Evolutionary conservation across 2,113 vertebrate genomes (phyloP).

Genomic region (Stegastes partitus): DNA sequence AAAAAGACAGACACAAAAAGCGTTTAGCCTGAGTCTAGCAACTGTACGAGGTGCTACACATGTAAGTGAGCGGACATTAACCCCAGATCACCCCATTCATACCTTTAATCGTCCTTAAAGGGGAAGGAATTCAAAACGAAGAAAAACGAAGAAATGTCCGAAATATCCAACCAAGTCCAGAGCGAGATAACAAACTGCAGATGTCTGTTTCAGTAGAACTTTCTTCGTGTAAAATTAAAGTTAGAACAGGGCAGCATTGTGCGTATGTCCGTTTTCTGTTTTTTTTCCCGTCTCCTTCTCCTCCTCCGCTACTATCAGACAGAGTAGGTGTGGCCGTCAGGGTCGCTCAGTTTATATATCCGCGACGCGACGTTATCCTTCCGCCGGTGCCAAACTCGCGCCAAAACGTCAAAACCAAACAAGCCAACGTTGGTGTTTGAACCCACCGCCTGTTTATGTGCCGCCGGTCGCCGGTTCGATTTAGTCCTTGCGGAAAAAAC

Average conservation of each 20-base stretch:
- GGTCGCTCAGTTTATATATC: conserved; percentile 59
- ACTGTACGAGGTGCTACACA: rapidly evolving
- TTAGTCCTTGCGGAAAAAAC: not conserved
- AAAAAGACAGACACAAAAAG: rapidly evolving
- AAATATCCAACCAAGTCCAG: conserved; percentile 53
- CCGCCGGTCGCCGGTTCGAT: rapidly evolving
- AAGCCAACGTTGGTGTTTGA: rapidly evolving
- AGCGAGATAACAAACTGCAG: rapidly evolving
- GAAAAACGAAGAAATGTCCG: not conserved
- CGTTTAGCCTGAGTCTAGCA: too few species aligned
- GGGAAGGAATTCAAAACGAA: not conserved
- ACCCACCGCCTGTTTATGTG: rapidly evolving
- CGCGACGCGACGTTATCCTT: conserved; percentile 31
- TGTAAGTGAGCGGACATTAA: not conserved
- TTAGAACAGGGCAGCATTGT: conserved; percentile 50
- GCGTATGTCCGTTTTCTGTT: not conserved
- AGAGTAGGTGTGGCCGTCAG: conserved; percentile 82
- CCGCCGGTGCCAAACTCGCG: conserved; percentile 78
- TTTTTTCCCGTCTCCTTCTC: too few species aligned
- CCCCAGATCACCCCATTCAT: conserved; percentile 4
- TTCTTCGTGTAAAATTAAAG: conserved; percentile 47
- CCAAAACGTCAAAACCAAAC: conserved; percentile 70
- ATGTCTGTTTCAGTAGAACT: not conserved
- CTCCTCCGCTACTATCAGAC: conserved; percentile 13
- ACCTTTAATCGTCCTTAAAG: conserved; percentile 27